Base-by-base conservation (phyloP, 1,140 invertebrate genomes). In the Drosophila eugracilis region DNA sequence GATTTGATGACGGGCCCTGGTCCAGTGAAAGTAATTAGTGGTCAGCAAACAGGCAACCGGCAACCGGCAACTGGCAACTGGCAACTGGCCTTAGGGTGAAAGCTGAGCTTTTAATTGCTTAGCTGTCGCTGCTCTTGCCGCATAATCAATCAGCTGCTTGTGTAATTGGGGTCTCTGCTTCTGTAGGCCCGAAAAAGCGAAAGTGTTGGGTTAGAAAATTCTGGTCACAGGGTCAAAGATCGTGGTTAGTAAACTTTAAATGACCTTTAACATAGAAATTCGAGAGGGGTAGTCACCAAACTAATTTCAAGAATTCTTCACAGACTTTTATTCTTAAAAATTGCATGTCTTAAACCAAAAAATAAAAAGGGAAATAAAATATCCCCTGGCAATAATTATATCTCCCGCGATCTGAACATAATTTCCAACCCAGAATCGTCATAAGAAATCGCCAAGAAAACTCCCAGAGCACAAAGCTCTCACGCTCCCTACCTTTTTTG, bases 21-120 rank as follows among this genome's bases (percentile, higher is more conserved):
- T 55, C 72, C 84, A 86, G 81, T 86, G 81, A 86, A 86, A 86
- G 81, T 85, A 86, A 86, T 86, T 85, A 86, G 77, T 66, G 69
- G 21, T 12, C n/a, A 4, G 17, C 41, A n/a, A n/a, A n/a, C n/a
- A 1, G 12, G 42, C 45, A 53, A 12, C 19, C 14, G 41, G 21
- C n/a, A 14, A 26, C 21, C 5, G 22, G 48, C 50, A n/a, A 37
- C 36, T 2, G 12, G 42, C 45, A 53, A 12, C 19, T 22, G 41
- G 21, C n/a, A 14, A 26, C 21, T 9, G 22, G 48, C 50, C 66
- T 47, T 37, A 54, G 81, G 77, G 81, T 85, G 81, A 85, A 85
- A 85, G 81, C 81, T 70, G 73, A 62, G 78, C 66, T 70, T 84
- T 85, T 79, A 84, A 84, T 84, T 84, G 80, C 48, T 12, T 57